These are phyloP conservation scores for Platycheirus albimanus DNA, from an alignment of 2,888 invertebrate species.

Conservation along the genomic window DNA sequence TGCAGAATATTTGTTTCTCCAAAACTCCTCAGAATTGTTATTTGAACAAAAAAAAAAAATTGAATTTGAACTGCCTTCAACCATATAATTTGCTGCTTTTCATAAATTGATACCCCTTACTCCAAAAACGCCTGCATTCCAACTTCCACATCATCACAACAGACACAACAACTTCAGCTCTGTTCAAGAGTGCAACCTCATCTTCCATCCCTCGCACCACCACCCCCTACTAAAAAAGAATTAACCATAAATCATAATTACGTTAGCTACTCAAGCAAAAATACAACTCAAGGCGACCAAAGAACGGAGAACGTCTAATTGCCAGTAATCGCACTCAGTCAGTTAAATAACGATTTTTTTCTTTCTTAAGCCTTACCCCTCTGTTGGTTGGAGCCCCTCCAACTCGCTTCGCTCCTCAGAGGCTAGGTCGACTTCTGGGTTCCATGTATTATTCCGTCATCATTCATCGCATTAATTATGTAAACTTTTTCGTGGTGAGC, in stretches of 20 bases:
- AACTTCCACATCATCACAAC: not conserved
- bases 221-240: conserved; percentile 14
- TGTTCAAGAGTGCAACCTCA: not conserved
- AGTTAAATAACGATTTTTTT: conserved; percentile 42
- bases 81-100: not conserved
- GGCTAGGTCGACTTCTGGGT: not conserved
- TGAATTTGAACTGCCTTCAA: too few relatives aligned
- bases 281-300: conserved; percentile 29
- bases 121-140: not conserved
- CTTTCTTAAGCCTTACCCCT: not conserved
- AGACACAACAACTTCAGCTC: not conserved
- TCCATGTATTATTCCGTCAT: conserved; percentile 28
- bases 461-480: conserved; percentile 50
- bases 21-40: too few relatives aligned
- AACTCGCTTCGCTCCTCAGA: too few relatives aligned
- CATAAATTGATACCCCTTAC: not conserved
- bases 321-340: conserved; percentile 64
- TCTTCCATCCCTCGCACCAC: not conserved
- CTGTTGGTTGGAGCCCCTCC: not conserved
- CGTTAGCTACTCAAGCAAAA: conserved; percentile 33
- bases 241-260: conserved; percentile 68
- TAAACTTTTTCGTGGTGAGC: conserved; percentile 26
- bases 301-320: conserved; percentile 46
- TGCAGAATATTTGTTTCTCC: too few relatives aligned
- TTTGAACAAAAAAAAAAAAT: too few relatives aligned